These are phyloP conservation scores for Atethmia centrago DNA, from an alignment of 2,888 invertebrate species.

Conservation along the genomic window DNA sequence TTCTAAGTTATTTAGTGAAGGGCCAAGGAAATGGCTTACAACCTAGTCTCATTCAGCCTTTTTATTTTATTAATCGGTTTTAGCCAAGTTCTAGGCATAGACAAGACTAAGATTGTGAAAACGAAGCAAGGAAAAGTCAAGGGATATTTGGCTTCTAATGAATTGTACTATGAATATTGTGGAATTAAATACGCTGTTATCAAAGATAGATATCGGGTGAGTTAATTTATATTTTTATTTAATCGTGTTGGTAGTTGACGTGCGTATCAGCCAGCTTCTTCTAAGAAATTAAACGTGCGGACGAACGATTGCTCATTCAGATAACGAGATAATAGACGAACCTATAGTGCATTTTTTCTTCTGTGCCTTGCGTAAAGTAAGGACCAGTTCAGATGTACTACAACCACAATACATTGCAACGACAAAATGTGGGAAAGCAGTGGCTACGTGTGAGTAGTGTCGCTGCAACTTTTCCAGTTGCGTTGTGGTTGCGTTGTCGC, in stretches of 20 bases:
- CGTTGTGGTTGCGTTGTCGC: neutral
- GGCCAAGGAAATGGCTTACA: slow-evolving; percentile 68
- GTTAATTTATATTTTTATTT: slow-evolving; percentile 49
- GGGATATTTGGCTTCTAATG: slow-evolving; percentile 78
- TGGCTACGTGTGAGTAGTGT: neutral
- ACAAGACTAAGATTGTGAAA: slow-evolving; percentile 75
- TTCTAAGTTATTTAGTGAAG: slow-evolving; percentile 55
- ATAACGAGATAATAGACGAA: neutral
- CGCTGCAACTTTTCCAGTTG: neutral
- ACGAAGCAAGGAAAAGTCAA: slow-evolving; percentile 84
- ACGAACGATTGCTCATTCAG: neutral
- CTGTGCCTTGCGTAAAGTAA: neutral
- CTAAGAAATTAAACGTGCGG: slow-evolving; percentile 2
- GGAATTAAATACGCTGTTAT: slow-evolving; percentile 83
- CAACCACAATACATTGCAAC: neutral
- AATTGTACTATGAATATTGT: slow-evolving; percentile 82
- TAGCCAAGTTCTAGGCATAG: slow-evolving; percentile 66
- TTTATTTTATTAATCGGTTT: slow-evolving; percentile 70
- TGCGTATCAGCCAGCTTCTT: slow-evolving; percentile 26
- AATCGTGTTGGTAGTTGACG: neutral
- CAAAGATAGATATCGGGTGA: slow-evolving; percentile 79
- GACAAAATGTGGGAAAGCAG: neutral
- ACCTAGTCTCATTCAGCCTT: slow-evolving; percentile 56
- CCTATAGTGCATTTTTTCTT: neutral
- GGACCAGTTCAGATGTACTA: neutral